Base-by-base conservation (phyloP, 2,888 invertebrate genomes). In the Onthophagus sagittarius region DNA sequence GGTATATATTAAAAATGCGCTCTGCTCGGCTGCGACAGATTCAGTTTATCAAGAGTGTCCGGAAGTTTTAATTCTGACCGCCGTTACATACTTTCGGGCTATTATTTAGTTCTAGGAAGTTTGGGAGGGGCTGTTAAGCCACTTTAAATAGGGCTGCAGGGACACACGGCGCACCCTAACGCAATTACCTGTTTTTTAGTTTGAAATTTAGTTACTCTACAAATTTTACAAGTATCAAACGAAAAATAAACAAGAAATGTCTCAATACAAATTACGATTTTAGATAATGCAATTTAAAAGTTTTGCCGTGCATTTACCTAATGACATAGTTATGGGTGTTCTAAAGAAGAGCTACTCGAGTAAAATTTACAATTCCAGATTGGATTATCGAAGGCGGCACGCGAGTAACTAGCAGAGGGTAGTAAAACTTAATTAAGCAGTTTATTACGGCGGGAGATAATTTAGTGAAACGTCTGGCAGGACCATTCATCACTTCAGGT, bases 51-150 rank as follows among this genome's bases (percentile, higher is more conserved):
- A 67, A 23, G 32, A 67, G 67, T 23, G 31, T 23, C 31, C 32
- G 32, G 32, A 67, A 67, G 67, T 67, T 67, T 67, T 67, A 67
- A 67, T 67, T 67, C 32, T 32, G 67, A 23, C 31, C 23, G 23
- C 67, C 31, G 67, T 32, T 67, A 67, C 67, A 67, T 67, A 67
- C 67, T 67, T 67, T 67, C 23, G 67, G 23, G 67, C 67, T 67
- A 67, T 67, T 67, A 67, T 67, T 67, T 67, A 67, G 67, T 67
- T 67, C 67, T n/a, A 23, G n/a, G 67, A 67, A 67, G 67, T 67
- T 67, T 32, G 15, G 39, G 15, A 67, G 23, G 23, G 67, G 67
- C 32, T 67, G 67, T 67, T 67, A 67, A 67, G 67, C 39, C 39
- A 53, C 39, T 53, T 53, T 53, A 53, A 53, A 53, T 53, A 11